Evolutionary conservation across 2,888 invertebrate species (phyloP).

Genomic region (Crossocerus cetratus): DNA sequence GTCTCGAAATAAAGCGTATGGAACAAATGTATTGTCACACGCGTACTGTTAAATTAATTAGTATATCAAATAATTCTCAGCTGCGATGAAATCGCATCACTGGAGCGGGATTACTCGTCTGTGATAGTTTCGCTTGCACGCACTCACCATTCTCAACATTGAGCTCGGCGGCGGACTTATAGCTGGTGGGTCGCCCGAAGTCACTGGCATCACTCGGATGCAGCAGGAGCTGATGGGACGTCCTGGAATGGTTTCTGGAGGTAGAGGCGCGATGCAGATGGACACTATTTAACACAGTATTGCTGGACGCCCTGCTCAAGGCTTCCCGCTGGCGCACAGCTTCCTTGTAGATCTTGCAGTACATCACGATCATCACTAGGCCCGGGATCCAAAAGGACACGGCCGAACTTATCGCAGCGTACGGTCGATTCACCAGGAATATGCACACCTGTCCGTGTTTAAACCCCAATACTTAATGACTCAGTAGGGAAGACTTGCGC

Average conservation of each 20-base stretch:
- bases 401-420: constrained; percentile 91
- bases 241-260: constrained; percentile 80
- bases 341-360: constrained; percentile 88
- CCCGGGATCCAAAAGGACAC: constrained; percentile 96
- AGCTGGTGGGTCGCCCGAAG: constrained; percentile 63
- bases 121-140: no score
- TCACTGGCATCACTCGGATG: constrained; percentile 69
- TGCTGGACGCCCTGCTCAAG: constrained; percentile 88
- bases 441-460: constrained; percentile 80
- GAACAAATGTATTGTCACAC: no score
- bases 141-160: constrained; percentile 84
- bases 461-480: no score
- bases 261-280: constrained; percentile 88
- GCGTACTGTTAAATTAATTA: no score
- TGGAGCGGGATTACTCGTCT: no score
- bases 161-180: constrained; percentile 83
- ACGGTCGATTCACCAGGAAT: constrained; percentile 91
- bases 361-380: constrained; percentile 94
- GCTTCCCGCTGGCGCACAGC: constrained; percentile 90
- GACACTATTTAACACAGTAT: constrained; percentile 89
- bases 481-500: no score
- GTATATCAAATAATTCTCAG: no score
- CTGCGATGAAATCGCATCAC: no score
- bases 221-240: constrained; percentile 70
- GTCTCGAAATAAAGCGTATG: no score